Evolutionary conservation across 2,797 vertebrate genomes (phyloP), one percentile per base, ranked within the genome.

Genomic region (Hylomyscus alleni): DNA sequence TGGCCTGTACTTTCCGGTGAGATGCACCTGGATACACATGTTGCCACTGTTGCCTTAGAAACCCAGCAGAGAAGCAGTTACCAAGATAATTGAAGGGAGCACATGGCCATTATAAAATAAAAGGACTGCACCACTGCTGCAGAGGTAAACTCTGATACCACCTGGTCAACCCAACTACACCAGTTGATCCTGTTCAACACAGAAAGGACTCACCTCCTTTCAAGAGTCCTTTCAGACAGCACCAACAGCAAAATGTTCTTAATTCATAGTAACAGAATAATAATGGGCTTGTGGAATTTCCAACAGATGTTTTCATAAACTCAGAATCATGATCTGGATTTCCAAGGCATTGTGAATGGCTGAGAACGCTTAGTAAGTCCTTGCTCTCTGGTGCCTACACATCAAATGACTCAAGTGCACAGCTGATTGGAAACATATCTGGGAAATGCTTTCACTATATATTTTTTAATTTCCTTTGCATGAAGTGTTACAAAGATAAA

Each of bases 401-500:
- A 97, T 95, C 93, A 95, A 94, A 96, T 90, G 89, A 93, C 81
- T 50, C 29, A 97, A 80, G 62, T 65, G 93, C 90, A 86, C 87
- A 90, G 93, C 77, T 90, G 95, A 97, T 90, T 98, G 95, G 94
- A 97, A 97, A 96, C 96, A 96, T 92, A 93, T 88, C 96, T 95
- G 92, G 94, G 88, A 96, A 96, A 93, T 80, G 84, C 95, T 96
- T 96, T 97, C 87, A 83, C 87, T 93, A 72, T 94, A 95, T 95
- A 94, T 95, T 94, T 97, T 97, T 97, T 96, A 96, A 98, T 98
- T 97, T 98, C 96, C 96, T 98, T 96, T 95, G 89, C 92, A 56
- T 96, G 89, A 96, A 97, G 95, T 95, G 95, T 97, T 94, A 94
- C 60, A 91, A 89, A 73, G 96, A 97, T 97, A 97, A 97, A 97